Percentiles rank a stretch among this genome's conserved stretches.
Evolutionary conservation across 2,888 invertebrate genomes (phyloP).

Genomic region (Mongoloraphidia duomilia): DNA sequence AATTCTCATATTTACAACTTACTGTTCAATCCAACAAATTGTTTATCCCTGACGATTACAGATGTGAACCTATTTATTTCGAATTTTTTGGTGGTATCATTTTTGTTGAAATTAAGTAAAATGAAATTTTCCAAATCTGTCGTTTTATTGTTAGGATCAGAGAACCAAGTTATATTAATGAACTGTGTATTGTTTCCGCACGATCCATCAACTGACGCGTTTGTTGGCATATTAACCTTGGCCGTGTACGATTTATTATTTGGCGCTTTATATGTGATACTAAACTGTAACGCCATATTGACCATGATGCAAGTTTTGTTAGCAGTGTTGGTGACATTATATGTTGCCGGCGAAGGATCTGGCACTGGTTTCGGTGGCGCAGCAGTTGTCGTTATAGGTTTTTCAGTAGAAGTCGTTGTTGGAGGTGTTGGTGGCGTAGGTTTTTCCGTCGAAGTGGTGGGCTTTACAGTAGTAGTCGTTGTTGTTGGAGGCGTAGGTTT

Average conservation of each 20-base stretch:
- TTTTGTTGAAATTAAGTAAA: slow-evolving; percentile 26
- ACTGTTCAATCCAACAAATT: too few species aligned
- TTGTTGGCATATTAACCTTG: slow-evolving; percentile 27
- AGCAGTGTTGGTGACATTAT: slow-evolving; percentile 30
- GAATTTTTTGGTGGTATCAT: slow-evolving; percentile 23
- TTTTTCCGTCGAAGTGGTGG: slow-evolving; percentile 14
- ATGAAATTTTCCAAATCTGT: slow-evolving; percentile 8
- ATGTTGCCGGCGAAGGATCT: slow-evolving; percentile 30
- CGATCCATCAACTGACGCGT: slow-evolving; percentile 25
- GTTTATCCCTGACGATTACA: slow-evolving; percentile 3
- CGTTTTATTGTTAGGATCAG: slow-evolving; percentile 8
- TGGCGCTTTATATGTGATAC: slow-evolving; percentile 35
- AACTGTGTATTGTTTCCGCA: slow-evolving; percentile 28
- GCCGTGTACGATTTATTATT: slow-evolving; percentile 21
- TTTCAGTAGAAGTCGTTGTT: slow-evolving; percentile 13
- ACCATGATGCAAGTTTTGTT: slow-evolving; percentile 44
- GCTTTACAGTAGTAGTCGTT: slow-evolving; percentile 19
- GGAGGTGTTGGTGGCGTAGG: slow-evolving; percentile 26
- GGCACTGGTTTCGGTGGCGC: slow-evolving; percentile 19
- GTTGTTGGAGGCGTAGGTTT: slow-evolving; percentile 20
- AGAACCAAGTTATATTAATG: slow-evolving; percentile 29
- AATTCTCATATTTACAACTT: too few species aligned
- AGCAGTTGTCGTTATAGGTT: slow-evolving; percentile 3
- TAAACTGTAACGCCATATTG: slow-evolving; percentile 50
- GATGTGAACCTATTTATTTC: slow-evolving; percentile 13